Evolutionary conservation across 2,888 invertebrate species (phyloP).

Genomic region (Harpalus rubripes): DNA sequence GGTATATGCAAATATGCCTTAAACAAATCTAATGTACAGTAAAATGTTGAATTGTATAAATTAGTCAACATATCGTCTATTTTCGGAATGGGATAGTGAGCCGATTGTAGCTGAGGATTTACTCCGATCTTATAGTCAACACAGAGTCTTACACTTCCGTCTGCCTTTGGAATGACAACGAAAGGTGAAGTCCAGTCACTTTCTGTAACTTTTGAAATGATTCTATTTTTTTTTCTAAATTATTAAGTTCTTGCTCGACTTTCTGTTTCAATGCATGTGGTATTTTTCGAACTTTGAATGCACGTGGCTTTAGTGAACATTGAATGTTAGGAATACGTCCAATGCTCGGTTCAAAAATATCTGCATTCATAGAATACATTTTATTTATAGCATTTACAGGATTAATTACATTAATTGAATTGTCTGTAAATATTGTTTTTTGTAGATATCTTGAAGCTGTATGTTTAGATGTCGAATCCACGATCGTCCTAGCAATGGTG

Average conservation of each 20-base stretch:
- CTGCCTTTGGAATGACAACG: no score
- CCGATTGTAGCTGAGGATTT: no score
- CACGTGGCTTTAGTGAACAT: neutral
- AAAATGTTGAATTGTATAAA: neutral
- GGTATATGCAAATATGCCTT: no score
- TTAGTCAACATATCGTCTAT: neutral
- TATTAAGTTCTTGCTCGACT: neutral
- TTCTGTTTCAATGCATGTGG: neutral
- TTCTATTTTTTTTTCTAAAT: no score
- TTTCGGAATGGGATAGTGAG: neutral
- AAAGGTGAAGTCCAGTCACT: no score
- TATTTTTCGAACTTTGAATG: no score
- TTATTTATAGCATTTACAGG: neutral
- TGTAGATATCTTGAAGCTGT: neutral
- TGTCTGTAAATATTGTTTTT: neutral
- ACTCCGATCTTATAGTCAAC: no score
- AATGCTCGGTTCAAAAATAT: neutral
- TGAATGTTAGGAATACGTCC: conserved; percentile 4
- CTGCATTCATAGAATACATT: neutral
- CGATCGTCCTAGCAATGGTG: neutral
- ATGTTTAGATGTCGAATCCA: neutral
- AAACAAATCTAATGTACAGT: no score
- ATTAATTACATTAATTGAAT: neutral
- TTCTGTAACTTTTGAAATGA: no score
- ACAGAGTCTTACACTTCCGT: no score